A percentile compares a stretch with the other conserved stretches of the same genome.
These are phyloP conservation scores for Lepilemur septentrionalis DNA, from an alignment of 2,797 vertebrate species.

Conservation along the genomic window DNA sequence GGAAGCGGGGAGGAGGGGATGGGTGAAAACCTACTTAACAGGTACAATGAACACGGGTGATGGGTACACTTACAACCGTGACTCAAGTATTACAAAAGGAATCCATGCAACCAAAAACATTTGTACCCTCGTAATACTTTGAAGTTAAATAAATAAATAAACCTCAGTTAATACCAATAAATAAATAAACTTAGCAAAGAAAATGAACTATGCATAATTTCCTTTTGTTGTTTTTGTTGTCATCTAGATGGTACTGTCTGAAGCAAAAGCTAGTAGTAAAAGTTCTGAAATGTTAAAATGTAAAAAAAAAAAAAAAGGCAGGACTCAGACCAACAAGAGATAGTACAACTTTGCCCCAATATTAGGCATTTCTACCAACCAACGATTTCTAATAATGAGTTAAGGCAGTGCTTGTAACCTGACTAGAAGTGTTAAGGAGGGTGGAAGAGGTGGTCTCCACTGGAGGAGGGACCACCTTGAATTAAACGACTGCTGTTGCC, in stretches of 20 bases:
- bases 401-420: background rate
- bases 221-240: background rate
- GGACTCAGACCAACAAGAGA: background rate
- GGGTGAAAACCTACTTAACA: no score
- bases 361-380: background rate
- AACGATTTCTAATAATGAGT: background rate
- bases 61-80: no score
- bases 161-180: no score
- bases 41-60: no score
- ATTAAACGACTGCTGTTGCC: background rate
- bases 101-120: no score
- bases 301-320: no score
- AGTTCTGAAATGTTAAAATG: background rate
- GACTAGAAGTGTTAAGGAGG: background rate
- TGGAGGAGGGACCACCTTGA: background rate
- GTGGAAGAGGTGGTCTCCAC: background rate
- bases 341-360: background rate
- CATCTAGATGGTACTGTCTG: background rate
- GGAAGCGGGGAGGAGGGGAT: no score
- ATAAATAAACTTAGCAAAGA: background rate
- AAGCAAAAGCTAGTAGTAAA: background rate
- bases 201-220: background rate
- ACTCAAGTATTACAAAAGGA: no score
- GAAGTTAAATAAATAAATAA: no score
- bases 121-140: no score